Conservation (phyloP, 2,888 invertebrate genomes). For the Heteromyza rotundicornis region DNA sequence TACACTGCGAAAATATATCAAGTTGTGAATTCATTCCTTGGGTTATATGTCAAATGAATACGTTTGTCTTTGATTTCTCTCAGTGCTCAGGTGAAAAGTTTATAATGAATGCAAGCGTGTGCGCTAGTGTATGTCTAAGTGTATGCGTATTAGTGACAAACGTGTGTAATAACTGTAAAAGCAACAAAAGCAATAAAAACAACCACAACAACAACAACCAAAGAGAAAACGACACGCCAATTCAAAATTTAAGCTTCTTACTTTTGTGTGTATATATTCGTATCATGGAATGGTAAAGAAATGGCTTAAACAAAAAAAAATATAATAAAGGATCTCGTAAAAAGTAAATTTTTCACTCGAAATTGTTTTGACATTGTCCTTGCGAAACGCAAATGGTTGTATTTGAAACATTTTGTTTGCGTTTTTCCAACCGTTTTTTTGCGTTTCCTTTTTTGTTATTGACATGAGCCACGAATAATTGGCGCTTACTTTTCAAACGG, state of each 20-base stretch:
- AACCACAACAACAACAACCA: not conserved
- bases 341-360: not conserved
- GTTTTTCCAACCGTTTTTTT: not conserved
- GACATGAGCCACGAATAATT: not conserved
- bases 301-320: too few relatives aligned
- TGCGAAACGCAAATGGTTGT: too few relatives aligned
- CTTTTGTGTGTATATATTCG: too few relatives aligned
- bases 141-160: too few relatives aligned
- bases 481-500: not conserved
- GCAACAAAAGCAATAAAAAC: not conserved
- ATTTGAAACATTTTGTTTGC: too few relatives aligned
- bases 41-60: too few relatives aligned
- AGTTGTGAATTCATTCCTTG: too few relatives aligned
- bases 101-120: not conserved
- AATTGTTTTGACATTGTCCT: not conserved
- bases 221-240: not conserved
- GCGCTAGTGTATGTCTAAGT: not conserved
- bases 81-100: not conserved
- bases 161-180: not conserved
- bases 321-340: not conserved
- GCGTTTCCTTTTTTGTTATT: not conserved
- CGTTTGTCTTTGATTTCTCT: too few relatives aligned
- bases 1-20: too few relatives aligned
- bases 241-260: not conserved
- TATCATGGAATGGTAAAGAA: too few relatives aligned